Evolutionary conservation across 2,797 vertebrate genomes (phyloP).

Genomic region (Xenopus petersii): DNA sequence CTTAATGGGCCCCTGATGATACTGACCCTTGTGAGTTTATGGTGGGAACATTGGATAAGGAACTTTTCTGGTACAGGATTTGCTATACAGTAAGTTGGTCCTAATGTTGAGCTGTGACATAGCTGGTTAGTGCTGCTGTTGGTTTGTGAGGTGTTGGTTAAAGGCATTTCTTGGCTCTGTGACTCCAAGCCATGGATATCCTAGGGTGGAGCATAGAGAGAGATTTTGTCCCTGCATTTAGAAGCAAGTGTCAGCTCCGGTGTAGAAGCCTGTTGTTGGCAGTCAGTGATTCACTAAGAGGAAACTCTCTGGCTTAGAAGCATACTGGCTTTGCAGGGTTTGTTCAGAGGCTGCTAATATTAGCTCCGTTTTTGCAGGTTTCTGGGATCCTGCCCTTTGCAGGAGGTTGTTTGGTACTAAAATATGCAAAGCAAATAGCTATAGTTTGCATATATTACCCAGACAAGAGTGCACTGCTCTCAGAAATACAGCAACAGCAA

Average conservation of each 20-base stretch:
- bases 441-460: conserved; percentile 18
- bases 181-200: neutral
- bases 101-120: too few relatives aligned
- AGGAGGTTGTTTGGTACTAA: conserved; percentile 30
- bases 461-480: neutral
- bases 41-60: too few relatives aligned
- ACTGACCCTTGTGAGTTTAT: too few relatives aligned
- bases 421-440: conserved; percentile 43
- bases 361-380: conserved; percentile 36
- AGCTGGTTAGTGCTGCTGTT: too few relatives aligned
- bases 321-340: conserved; percentile 53
- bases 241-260: too few relatives aligned
- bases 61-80: too few relatives aligned
- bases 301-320: neutral
- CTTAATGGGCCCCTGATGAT: too few relatives aligned
- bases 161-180: too few relatives aligned
- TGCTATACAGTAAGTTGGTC: too few relatives aligned
- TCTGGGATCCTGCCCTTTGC: conserved; percentile 45
- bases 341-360: conserved; percentile 51
- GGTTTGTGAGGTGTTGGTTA: too few relatives aligned
- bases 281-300: neutral
- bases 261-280: too few relatives aligned
- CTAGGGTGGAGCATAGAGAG: neutral
- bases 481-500: conserved; percentile 2
- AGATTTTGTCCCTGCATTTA: too few relatives aligned